Conservation (phyloP, 2,888 invertebrate genomes). For the Campoplex nolae region DNA sequence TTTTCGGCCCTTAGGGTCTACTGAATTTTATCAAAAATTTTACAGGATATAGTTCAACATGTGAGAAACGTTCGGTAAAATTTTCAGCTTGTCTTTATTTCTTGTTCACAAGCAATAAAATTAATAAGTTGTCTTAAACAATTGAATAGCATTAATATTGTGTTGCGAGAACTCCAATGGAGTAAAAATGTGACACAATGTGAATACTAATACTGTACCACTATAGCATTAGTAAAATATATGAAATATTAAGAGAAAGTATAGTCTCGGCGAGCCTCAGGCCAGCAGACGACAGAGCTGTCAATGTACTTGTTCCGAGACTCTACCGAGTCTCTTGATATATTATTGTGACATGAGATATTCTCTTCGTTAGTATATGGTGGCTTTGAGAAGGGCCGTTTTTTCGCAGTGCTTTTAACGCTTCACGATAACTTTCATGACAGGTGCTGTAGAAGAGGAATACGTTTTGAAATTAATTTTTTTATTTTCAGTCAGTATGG, state of each 20-base stretch:
- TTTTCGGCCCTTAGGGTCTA: no score
- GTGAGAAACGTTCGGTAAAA: no score
- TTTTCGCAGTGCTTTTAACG: constrained; percentile 14
- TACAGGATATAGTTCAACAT: no score
- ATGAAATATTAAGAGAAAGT: no score
- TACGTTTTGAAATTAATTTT: constrained; percentile 38
- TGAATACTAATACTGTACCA: constrained; percentile 17
- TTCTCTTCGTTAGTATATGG: no score
- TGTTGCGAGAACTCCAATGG: constrained; percentile 4
- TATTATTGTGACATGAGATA: no score
- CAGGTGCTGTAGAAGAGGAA: constrained; percentile 29
- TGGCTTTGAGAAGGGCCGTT: no score
- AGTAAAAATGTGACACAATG: constrained; percentile 22
- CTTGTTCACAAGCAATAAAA: neutral
- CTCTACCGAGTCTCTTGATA: no score
- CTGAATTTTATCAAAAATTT: no score
- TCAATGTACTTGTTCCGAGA: no score
- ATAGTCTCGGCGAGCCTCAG: no score
- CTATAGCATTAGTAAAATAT: neutral
- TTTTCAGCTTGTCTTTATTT: neutral
- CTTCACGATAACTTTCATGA: constrained; percentile 29
- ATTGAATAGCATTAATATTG: constrained; percentile 24
- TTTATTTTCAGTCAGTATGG: neutral
- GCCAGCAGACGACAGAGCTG: no score
- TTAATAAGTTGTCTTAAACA: constrained; percentile 4